Evolutionary conservation across 92 coral and sea anemone species (phyloP).

Genomic region (Porites cylindrica): DNA sequence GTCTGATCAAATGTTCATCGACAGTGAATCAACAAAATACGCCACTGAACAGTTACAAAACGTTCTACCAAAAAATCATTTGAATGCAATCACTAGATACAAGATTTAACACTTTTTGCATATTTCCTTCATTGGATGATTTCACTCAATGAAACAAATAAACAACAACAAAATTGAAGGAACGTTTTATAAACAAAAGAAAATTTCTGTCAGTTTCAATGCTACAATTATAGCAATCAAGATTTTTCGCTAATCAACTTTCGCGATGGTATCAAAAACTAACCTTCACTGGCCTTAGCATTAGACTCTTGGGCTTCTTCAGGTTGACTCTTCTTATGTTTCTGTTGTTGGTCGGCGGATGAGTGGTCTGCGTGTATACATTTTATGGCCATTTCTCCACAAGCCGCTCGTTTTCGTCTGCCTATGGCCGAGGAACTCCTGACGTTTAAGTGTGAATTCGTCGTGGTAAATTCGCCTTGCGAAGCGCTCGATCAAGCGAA

Average conservation of each 20-base stretch:
- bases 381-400: constrained; percentile 94
- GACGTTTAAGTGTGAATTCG: constrained; percentile 38
- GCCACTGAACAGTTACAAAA: too few relatives aligned
- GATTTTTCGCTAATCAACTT: too few relatives aligned
- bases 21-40: too few relatives aligned
- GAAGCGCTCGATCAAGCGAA: neutral
- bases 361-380: constrained; percentile 82
- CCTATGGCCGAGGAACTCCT: constrained; percentile 40
- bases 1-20: neutral
- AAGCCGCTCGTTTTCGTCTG: constrained; percentile 81
- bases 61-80: too few relatives aligned
- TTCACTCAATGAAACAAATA: too few relatives aligned
- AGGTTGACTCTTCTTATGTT: constrained; percentile 66
- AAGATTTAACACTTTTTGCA: too few relatives aligned
- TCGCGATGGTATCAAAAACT: constrained; percentile 1
- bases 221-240: too few relatives aligned
- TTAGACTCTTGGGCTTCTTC: constrained; percentile 70
- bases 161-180: too few relatives aligned
- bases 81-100: too few relatives aligned
- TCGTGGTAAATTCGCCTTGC: constrained; percentile 43
- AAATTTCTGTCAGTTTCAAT: too few relatives aligned
- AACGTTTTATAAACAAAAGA: too few relatives aligned
- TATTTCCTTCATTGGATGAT: too few relatives aligned
- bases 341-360: constrained; percentile 61
- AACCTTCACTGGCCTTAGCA: constrained; percentile 40